Evolutionary conservation across 2,113 vertebrate species (phyloP).

Genomic region (Pipa parva): DNA sequence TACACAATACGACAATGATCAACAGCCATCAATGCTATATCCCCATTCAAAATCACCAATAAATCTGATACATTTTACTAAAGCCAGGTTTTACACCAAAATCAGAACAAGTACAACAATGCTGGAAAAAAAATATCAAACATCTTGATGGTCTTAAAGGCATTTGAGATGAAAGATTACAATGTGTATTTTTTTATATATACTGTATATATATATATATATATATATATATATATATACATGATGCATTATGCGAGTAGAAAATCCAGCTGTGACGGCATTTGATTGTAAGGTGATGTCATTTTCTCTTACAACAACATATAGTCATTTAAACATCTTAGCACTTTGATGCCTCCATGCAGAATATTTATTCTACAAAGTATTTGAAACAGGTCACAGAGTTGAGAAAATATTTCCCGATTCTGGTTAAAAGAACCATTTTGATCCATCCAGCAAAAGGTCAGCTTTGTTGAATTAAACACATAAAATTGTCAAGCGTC

Average conservation of each 20-base stretch:
- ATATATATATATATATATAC: no score
- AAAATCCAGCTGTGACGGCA: not conserved
- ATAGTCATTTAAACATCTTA: not conserved
- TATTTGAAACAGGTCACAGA: not conserved
- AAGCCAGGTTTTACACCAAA: no score
- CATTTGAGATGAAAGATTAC: no score
- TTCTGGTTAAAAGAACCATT: not conserved
- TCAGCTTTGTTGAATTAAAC: conserved; percentile 34
- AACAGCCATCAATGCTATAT: no score
- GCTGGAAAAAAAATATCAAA: no score
- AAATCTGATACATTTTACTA: no score
- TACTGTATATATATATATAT: no score
- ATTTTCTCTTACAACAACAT: not conserved
- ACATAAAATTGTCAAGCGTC: conserved; percentile 22
- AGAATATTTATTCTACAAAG: not conserved
- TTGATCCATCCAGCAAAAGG: conserved; percentile 4
- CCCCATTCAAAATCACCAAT: no score
- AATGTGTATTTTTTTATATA: no score
- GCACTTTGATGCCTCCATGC: not conserved
- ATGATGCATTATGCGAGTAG: not conserved
- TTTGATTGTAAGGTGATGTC: not conserved
- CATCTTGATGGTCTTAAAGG: no score
- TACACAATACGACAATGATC: no score
- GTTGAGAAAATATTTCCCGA: conserved; percentile 2
- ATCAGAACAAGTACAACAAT: no score